phyloP scores from a whole-genome alignment of 2,888 invertebrate genomes.

The Hypercompe scribonia region DNA sequence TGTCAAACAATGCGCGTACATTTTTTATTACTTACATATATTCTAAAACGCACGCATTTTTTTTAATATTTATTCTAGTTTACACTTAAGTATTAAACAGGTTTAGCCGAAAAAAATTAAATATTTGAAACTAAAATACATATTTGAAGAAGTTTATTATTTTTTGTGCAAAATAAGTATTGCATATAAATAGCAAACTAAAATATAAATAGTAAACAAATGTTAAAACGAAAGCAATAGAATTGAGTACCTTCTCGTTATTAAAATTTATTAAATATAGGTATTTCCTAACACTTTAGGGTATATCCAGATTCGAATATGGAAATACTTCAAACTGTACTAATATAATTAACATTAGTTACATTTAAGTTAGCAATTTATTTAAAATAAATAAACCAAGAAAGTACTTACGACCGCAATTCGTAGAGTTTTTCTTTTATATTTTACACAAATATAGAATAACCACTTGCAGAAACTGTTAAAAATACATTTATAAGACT shows the following conservation, averaged over 20 bases:
- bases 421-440: constrained; percentile 13
- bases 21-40: too few species aligned
- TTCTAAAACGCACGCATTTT: too few species aligned
- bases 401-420: constrained; percentile 32
- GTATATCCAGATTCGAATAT: too few species aligned
- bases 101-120: too few species aligned
- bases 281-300: too few species aligned
- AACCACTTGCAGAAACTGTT: constrained; percentile 42
- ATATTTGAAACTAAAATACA: background rate
- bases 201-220: background rate
- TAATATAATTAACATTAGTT: background rate
- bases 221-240: background rate
- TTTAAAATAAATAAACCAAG: background rate
- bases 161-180: background rate
- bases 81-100: too few species aligned
- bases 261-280: too few species aligned
- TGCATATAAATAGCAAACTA: background rate
- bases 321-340: too few species aligned
- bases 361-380: background rate
- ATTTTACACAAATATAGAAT: constrained; percentile 27
- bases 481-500: constrained; percentile 39
- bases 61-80: too few species aligned
- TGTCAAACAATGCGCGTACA: background rate
- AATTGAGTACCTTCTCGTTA: too few species aligned
- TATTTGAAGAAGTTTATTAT: background rate